Evolutionary conservation across 1,140 invertebrate genomes (phyloP).

Genomic region (Chionoecetes opilio): DNA sequence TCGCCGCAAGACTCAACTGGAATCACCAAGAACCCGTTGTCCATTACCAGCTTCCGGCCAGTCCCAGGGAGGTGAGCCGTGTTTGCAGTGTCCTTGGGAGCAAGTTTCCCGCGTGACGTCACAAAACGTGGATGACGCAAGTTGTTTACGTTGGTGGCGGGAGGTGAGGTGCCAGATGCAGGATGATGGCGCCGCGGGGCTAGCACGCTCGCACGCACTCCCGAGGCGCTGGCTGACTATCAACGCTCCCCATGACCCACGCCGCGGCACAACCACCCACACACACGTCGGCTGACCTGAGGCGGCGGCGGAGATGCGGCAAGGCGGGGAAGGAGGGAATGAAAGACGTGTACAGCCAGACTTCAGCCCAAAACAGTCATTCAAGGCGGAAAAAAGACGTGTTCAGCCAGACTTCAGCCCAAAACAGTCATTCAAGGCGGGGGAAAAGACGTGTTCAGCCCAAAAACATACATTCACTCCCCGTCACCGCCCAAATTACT

Average conservation of each 20-base stretch:
- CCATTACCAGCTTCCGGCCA: conserved; percentile 20
- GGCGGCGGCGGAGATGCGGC: too few species aligned
- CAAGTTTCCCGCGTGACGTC: conserved; percentile 24
- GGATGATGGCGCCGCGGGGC: background rate
- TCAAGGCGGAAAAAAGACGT: too few species aligned
- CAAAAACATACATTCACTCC: background rate
- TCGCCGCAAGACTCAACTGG: background rate
- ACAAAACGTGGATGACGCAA: conserved; percentile 28
- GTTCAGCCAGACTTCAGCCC: too few species aligned
- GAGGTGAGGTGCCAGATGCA: background rate
- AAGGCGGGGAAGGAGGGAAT: too few species aligned
- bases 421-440: too few species aligned
- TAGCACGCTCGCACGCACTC: background rate
- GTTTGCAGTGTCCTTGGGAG: conserved; percentile 13
- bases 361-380: too few species aligned
- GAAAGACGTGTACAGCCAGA: too few species aligned
- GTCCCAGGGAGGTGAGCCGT: background rate
- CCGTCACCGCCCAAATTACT: background rate
- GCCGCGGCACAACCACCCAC: background rate
- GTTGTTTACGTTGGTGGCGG: conserved; percentile 7
- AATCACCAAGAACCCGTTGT: conserved; percentile 7
- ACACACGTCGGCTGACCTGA: too few species aligned
- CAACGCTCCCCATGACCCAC: background rate
- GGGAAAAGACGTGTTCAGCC: background rate
- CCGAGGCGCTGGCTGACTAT: background rate